These are phyloP conservation scores for Melanotaenia nigrans DNA, from an alignment of 2,797 vertebrate species.

Conservation along the genomic window DNA sequence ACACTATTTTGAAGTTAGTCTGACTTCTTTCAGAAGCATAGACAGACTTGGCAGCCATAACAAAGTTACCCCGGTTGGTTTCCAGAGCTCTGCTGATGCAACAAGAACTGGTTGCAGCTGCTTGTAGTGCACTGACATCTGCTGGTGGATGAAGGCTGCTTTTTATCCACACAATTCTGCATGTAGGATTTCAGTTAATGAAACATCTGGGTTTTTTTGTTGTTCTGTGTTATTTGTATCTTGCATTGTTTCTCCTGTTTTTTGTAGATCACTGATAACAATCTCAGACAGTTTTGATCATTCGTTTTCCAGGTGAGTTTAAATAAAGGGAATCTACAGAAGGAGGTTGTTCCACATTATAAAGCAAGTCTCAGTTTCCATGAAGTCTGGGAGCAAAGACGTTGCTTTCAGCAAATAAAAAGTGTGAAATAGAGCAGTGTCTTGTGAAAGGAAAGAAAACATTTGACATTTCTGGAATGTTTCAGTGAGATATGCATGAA, in stretches of 20 bases:
- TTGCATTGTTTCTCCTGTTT: too few species aligned
- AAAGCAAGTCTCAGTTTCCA: background rate
- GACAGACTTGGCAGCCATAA: background rate
- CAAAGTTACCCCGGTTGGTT: background rate
- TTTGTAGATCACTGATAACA: too few species aligned
- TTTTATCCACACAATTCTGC: background rate
- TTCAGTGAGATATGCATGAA: too few species aligned
- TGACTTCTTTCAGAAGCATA: background rate
- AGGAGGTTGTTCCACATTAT: background rate
- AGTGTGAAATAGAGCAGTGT: background rate
- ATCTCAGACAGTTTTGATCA: background rate
- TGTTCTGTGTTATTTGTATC: background rate
- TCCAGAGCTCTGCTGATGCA: constrained; percentile 5
- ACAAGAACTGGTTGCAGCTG: background rate
- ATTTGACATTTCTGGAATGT: background rate
- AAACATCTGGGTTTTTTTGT: background rate
- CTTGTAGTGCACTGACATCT: constrained; percentile 54
- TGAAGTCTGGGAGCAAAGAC: background rate
- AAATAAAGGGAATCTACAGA: background rate
- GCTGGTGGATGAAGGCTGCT: constrained; percentile 36
- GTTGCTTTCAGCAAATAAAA: background rate
- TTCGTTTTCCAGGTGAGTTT: background rate
- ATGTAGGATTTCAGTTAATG: background rate
- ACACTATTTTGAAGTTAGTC: background rate
- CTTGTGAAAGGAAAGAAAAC: background rate